A percentile compares a stretch with the other conserved stretches of the same genome.
phyloP scores from a whole-genome alignment of 2,888 invertebrate species.

The Dilophus febrilis region DNA sequence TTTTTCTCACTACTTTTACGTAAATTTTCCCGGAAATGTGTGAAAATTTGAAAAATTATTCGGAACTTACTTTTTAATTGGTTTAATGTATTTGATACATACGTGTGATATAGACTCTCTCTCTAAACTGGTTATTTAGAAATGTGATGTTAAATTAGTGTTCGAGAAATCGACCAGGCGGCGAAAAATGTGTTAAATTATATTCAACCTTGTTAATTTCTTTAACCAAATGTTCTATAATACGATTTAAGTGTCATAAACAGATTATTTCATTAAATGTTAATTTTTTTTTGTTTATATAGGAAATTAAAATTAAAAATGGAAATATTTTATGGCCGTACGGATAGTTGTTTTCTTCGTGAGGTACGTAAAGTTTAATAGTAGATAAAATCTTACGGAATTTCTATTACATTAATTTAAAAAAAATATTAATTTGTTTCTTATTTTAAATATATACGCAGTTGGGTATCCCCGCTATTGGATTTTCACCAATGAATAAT shows the following conservation, averaged over 20 bases:
- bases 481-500: slow-evolving; percentile 80
- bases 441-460: background rate
- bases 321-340: slow-evolving; percentile 58
- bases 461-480: slow-evolving; percentile 65
- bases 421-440: too few species aligned
- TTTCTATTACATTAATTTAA: too few species aligned
- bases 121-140: too few species aligned
- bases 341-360: slow-evolving; percentile 57
- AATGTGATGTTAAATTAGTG: background rate
- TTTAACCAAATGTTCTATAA: background rate
- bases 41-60: too few species aligned
- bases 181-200: background rate
- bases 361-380: slow-evolving; percentile 22
- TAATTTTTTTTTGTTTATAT: background rate
- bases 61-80: too few species aligned
- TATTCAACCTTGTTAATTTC: too few species aligned
- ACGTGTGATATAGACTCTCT: too few species aligned
- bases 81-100: too few species aligned
- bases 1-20: too few species aligned
- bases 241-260: background rate
- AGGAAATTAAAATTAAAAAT: slow-evolving; percentile 24
- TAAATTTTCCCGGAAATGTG: too few species aligned
- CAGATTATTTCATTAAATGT: background rate
- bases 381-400: too few species aligned
- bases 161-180: background rate